Base-by-base conservation (phyloP, 2,888 invertebrate genomes). In the Lamellibrachia columna region DNA sequence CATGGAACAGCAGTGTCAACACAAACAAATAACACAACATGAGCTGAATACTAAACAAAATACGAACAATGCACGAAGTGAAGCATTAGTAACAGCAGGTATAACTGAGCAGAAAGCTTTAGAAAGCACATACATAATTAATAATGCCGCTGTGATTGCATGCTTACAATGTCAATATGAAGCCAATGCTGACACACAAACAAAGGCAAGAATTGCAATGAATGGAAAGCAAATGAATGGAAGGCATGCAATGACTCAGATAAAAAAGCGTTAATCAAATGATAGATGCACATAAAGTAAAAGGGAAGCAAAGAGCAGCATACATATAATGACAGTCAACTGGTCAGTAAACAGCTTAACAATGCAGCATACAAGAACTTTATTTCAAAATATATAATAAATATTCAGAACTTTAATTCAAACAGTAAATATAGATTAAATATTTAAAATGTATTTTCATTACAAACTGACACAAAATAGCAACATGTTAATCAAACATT, bases 331-430 rank as follows among this genome's bases (percentile, higher is more conserved):
- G 6, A n/a, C 75, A 15, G 75, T 75, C 75, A 75, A 11, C 75
- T n/a, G 22, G 75, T 22, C 4, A 75, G 75, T 75, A 22, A 75
- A 75, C 75, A 75, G 75, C 22, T 22, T n/a, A 6, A 22, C 22
- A 75, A 75, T 75, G 75, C 75, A 75, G 75, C 75, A 75, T 75
- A 75, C 75, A 75, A 75, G 75, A 75, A 75, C 75, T 75, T 75
- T 75, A 75, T 75, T 75, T 22, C 22, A 75, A 75, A 75, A 75
- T 15, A 75, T 58, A 11, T 3, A 75, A 22, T 75, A 75, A 75
- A 75, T 75, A 75, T 75, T 75, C 75, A 75, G 2, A 15, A 75
- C n/a, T 75, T 55, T 9, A 75, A 22, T 75, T 75, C 75, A 75
- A 75, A 75, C 75, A 75, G 75, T 75, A 75, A 75, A 55, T 75